Percentiles rank a stretch among this genome's conserved stretches.
phyloP scores from a whole-genome alignment of 2,888 invertebrate genomes.

The Dichetophora obliterata region DNA sequence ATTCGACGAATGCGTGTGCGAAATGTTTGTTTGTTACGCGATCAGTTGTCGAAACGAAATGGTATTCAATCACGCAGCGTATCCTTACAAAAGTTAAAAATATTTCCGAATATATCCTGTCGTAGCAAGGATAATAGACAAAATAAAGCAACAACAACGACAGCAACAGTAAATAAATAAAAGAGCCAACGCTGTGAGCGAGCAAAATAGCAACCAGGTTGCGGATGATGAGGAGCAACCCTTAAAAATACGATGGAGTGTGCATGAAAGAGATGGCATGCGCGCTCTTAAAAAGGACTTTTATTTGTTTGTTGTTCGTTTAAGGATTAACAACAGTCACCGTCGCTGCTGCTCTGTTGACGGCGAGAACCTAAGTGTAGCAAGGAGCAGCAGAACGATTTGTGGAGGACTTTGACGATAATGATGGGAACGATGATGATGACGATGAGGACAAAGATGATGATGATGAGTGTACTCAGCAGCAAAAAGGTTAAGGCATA shows the following conservation, averaged over 20 bases:
- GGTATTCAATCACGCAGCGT: constrained; percentile 58
- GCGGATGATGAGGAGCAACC: constrained; percentile 20
- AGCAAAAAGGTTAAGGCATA: constrained; percentile 45
- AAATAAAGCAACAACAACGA: constrained; percentile 20
- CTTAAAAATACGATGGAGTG: constrained; percentile 5
- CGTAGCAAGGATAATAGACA: background rate
- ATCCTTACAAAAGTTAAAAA: constrained; percentile 64
- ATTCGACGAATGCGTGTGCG: constrained; percentile 7
- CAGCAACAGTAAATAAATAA: constrained; percentile 37
- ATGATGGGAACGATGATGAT: constrained; percentile 29
- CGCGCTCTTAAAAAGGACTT: constrained; percentile 18
- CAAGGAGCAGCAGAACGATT: constrained; percentile 2
- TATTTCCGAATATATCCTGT: constrained; percentile 26
- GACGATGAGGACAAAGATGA: constrained; percentile 41
- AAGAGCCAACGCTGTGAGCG: constrained; percentile 50
- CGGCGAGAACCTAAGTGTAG: background rate
- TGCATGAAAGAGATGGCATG: constrained; percentile 50
- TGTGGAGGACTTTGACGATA: background rate
- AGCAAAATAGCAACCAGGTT: constrained; percentile 49
- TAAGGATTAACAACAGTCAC: constrained; percentile 44
- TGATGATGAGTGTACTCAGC: constrained; percentile 41
- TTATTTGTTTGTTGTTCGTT: constrained; percentile 47
- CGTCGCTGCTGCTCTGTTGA: background rate
- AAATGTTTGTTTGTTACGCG: constrained; percentile 55
- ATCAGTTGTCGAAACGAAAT: constrained; percentile 65